Conservation (phyloP, 2,113 vertebrate genomes). For the Mionectes macconnelli region DNA sequence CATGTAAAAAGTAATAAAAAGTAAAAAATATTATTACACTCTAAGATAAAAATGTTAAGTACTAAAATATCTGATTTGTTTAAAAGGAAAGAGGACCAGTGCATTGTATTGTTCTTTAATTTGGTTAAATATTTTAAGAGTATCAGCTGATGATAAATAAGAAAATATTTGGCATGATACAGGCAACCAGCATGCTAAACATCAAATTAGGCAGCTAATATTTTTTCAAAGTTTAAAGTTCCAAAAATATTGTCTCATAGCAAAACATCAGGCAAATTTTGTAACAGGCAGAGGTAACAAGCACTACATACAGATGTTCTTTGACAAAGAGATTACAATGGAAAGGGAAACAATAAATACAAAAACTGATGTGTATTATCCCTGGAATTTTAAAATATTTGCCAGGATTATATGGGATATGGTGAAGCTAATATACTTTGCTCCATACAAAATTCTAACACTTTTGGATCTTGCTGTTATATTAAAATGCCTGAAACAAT, state of each 20-base stretch:
- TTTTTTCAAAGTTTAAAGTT: neutral
- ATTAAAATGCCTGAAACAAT: slow-evolving; percentile 17
- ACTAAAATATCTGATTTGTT: neutral
- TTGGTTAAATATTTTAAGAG: neutral
- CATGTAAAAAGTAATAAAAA: neutral
- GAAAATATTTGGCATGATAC: neutral
- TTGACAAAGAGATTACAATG: neutral
- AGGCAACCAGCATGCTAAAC: neutral
- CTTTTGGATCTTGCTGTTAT: neutral
- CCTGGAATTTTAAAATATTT: slow-evolving; percentile 8
- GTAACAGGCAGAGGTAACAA: neutral
- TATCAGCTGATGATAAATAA: no score
- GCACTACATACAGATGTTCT: neutral
- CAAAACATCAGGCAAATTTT: neutral
- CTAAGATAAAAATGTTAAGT: neutral
- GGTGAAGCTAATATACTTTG: neutral
- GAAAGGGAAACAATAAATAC: neutral
- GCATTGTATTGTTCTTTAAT: neutral
- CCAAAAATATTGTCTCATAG: neutral
- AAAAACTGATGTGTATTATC: neutral
- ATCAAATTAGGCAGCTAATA: neutral
- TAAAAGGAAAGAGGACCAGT: neutral
- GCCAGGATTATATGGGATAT: neutral
- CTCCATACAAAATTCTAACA: slow-evolving; percentile 11
- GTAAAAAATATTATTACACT: no score